Evolutionary conservation across 2,888 invertebrate genomes (phyloP), one percentile per base, ranked within the genome.

Genomic region (Lasioglossum villosulum): DNA sequence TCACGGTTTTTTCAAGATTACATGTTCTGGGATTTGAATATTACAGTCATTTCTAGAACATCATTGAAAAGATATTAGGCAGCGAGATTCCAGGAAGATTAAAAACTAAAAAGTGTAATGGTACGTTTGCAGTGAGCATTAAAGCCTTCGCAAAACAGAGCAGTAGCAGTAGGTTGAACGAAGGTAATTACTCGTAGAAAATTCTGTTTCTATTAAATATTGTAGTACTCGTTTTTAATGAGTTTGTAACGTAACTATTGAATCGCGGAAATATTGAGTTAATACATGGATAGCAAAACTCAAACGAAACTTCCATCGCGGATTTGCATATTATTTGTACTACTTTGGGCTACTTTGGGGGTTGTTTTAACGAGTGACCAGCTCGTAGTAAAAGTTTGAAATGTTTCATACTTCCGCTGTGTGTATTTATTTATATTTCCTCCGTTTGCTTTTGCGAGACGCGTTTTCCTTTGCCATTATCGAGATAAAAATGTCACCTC

Each of bases 21-120:
- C 8, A 56, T 4, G 56, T 56, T 56, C 10, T 23, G n/a, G 56
- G n/a, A 12, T 56, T n/a, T 23, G n/a, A 56, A 56, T 56, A 56
- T 56, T 56, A 56, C 23, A 8, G 56, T n/a, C n/a, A 56, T 12
- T 56, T 56, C 12, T 42, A 42, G 42, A 42, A 42, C 12, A 42
- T 56, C 56, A n/a, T 56, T 12, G n/a, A 56, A 56, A 56, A 56
- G 56, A 56, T 56, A 56, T 56, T 56, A 56, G 56, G n/a, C 56
- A 1, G n/a, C n/a, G 12, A 56, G 56, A 56, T 56, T 56, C 3
- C 1, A 3, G 12, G 12, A 56, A 56, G n/a, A 56, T n/a, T 56
- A 12, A n/a, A n/a, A 3, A n/a, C 10, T n/a, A 4, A 12, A 56
- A 56, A 56, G 4, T 6, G n/a, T 56, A 56, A 56, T 12, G 8